Conservation (phyloP, 2,113 vertebrate species). For the Dascyllus trimaculatus region DNA sequence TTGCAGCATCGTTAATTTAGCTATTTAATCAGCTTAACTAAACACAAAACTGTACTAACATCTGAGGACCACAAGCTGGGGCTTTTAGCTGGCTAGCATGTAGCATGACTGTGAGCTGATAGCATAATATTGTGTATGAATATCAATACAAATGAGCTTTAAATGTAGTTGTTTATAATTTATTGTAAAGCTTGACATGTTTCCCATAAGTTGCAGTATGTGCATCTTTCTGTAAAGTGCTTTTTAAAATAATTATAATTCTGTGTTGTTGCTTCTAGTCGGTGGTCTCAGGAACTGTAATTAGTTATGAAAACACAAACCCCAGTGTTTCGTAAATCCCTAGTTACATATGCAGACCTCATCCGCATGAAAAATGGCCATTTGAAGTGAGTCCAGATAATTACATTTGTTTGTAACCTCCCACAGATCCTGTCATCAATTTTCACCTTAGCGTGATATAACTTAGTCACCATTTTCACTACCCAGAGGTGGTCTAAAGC, state of each 20-base stretch:
- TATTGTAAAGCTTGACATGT: too few relatives aligned
- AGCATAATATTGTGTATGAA: too few relatives aligned
- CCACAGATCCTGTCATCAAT: slow-evolving; percentile 58
- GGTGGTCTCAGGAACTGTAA: slow-evolving; percentile 1
- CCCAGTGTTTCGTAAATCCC: slow-evolving; percentile 9
- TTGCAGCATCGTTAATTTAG: too few relatives aligned
- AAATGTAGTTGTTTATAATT: too few relatives aligned
- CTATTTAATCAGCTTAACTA: too few relatives aligned
- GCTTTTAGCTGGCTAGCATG: too few relatives aligned
- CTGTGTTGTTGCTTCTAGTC: slow-evolving; percentile 9
- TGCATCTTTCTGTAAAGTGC: background rate
- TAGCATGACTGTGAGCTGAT: too few relatives aligned
- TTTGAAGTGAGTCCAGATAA: slow-evolving; percentile 61
- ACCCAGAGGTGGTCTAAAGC: slow-evolving; percentile 45
- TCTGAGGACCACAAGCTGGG: too few relatives aligned
- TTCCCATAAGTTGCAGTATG: too few relatives aligned
- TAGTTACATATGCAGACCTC: slow-evolving; percentile 10
- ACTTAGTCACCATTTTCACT: slow-evolving; percentile 39
- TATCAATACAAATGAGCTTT: too few relatives aligned
- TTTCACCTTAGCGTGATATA: slow-evolving; percentile 68
- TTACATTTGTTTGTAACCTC: slow-evolving; percentile 42
- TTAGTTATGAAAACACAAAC: slow-evolving; percentile 31
- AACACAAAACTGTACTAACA: too few relatives aligned
- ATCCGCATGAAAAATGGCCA: slow-evolving; percentile 22
- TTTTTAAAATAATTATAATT: too few relatives aligned